Evolutionary conservation across 2,113 vertebrate genomes (phyloP).

Genomic region (Melanostigma gelatinosum): DNA sequence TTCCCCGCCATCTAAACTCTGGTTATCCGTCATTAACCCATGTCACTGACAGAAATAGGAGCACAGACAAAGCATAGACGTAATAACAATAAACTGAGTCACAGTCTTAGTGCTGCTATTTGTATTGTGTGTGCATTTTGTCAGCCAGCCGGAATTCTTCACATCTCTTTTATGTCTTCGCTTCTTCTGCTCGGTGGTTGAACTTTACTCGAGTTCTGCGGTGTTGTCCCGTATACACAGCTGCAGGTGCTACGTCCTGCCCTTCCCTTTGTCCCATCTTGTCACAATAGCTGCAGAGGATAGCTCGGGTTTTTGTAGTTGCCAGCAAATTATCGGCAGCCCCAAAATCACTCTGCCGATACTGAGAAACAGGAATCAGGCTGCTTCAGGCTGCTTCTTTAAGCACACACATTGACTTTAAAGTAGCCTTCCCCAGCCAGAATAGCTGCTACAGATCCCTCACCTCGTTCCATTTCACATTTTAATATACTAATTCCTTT

Average conservation of each 20-base stretch:
- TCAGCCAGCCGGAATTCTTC: slow-evolving; percentile 43
- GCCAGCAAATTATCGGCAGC: slow-evolving; percentile 66
- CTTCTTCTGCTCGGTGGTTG: slow-evolving; percentile 66
- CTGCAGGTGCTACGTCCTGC: slow-evolving; percentile 69
- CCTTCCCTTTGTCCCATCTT: slow-evolving; percentile 70
- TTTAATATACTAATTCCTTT: slow-evolving; percentile 36
- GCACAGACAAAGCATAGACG: slow-evolving; percentile 25
- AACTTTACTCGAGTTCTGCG: slow-evolving; percentile 72
- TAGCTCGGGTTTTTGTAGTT: slow-evolving; percentile 75
- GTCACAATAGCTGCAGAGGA: slow-evolving; percentile 68
- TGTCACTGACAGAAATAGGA: not conserved
- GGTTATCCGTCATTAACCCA: slow-evolving; percentile 16
- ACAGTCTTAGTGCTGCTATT: slow-evolving; percentile 7
- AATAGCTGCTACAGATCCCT: slow-evolving; percentile 24
- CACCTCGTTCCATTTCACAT: slow-evolving; percentile 20
- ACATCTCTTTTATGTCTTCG: slow-evolving; percentile 45
- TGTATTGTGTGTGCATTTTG: slow-evolving; percentile 6
- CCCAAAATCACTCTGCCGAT: slow-evolving; percentile 42
- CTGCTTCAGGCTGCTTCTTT: slow-evolving; percentile 15
- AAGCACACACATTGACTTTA: slow-evolving; percentile 56
- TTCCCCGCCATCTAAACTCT: slow-evolving; percentile 21
- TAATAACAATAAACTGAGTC: slow-evolving; percentile 32
- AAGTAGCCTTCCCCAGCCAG: slow-evolving; percentile 23
- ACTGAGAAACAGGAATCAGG: slow-evolving; percentile 46
- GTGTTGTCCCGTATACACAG: slow-evolving; percentile 81